Evolutionary conservation across 1,140 invertebrate genomes (phyloP).

Genomic region (Drosophila nebulosa): DNA sequence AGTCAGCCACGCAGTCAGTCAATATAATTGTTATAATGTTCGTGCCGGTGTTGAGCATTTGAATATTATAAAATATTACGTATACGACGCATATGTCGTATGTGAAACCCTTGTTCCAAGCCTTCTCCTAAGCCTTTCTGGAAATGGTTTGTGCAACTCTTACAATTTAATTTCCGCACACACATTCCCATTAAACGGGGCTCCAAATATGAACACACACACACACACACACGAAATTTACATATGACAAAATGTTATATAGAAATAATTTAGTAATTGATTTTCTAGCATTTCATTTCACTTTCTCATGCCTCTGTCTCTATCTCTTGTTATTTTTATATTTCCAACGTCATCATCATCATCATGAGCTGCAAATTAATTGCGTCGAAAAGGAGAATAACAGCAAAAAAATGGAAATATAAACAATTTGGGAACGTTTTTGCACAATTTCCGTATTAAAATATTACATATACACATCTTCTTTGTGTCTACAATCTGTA

Average conservation of each 20-base stretch:
- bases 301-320: conserved; percentile 3
- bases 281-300: conserved; percentile 17
- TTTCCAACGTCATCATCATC: conserved; percentile 56
- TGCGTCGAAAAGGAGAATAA: conserved; percentile 35
- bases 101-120: not conserved
- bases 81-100: not conserved
- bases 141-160: not conserved
- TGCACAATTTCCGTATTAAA: conserved; percentile 9
- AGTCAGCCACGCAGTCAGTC: conserved; percentile 27
- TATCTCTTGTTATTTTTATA: conserved; percentile 44
- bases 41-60: conserved; percentile 50
- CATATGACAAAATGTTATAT: not conserved
- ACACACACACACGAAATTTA: not conserved
- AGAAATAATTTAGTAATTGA: not conserved
- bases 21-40: conserved; percentile 64
- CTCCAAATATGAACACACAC: not conserved
- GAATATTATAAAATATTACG: conserved; percentile 47
- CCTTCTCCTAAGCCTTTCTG: not conserved
- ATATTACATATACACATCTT: too few species aligned
- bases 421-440: conserved; percentile 33
- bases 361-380: conserved; percentile 51
- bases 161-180: not conserved
- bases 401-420: conserved; percentile 17
- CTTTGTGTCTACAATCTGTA: too few species aligned
- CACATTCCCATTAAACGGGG: not conserved